phyloP scores from a whole-genome alignment of 2,888 invertebrate species.

The Entomobrya proxima region DNA sequence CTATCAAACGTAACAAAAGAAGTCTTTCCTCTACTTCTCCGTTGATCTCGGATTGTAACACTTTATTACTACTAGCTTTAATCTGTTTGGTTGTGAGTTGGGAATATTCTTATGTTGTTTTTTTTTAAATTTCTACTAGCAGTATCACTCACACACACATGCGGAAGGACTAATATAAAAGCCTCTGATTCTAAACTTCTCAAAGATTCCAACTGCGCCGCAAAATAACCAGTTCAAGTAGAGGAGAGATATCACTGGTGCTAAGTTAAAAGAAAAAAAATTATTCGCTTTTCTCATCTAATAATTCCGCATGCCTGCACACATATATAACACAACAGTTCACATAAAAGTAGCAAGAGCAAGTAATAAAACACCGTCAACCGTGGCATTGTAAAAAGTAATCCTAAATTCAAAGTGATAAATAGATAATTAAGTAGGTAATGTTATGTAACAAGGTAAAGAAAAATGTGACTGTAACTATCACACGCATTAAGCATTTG shows the following conservation, averaged over 20 bases:
- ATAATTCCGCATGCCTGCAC: conserved; percentile 41
- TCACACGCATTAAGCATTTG: background rate
- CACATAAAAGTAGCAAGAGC: background rate
- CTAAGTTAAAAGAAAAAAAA: background rate
- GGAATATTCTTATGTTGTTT: background rate
- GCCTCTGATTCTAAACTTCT: background rate
- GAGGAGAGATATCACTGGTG: background rate
- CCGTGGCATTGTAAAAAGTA: no score
- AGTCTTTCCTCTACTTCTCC: background rate
- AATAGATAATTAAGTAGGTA: background rate
- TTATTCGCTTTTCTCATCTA: conserved; percentile 2
- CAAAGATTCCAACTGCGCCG: background rate
- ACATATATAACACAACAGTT: background rate
- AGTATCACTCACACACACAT: background rate
- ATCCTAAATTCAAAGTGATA: background rate
- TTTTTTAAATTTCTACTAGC: background rate
- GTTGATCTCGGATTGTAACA: background rate
- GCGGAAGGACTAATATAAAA: no score
- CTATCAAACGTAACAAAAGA: background rate
- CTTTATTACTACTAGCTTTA: background rate
- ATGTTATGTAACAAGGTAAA: background rate
- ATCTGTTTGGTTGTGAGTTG: background rate
- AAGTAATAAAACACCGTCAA: background rate
- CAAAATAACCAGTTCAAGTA: conserved; percentile 15
- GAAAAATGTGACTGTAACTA: background rate